Evolutionary conservation across 2,113 vertebrate species (phyloP).

Genomic region (Colaptes auratus): DNA sequence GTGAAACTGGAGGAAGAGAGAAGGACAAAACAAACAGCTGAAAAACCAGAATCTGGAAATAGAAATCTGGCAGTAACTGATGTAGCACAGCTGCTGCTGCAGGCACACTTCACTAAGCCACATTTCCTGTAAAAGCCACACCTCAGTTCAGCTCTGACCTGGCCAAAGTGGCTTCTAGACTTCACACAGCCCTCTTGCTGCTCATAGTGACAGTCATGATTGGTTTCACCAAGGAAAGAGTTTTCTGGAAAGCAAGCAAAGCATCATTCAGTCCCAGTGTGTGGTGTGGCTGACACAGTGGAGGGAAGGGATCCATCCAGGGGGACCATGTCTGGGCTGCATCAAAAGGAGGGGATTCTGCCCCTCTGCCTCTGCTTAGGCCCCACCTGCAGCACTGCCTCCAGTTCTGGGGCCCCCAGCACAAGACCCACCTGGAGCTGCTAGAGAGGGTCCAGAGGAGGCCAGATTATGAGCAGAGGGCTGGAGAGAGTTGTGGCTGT

Average conservation of each 20-base stretch:
- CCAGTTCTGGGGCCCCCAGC: too few species aligned
- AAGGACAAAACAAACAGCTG: not conserved
- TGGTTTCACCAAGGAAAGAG: not conserved
- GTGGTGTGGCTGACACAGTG: too few species aligned
- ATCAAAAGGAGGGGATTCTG: too few species aligned
- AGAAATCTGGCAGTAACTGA: not conserved
- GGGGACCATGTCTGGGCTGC: too few species aligned
- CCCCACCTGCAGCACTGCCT: too few species aligned
- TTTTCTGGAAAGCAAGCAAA: not conserved
- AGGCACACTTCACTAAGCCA: not conserved
- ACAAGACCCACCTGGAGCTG: too few species aligned
- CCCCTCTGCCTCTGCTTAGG: too few species aligned
- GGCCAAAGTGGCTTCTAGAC: not conserved
- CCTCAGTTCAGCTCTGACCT: not conserved
- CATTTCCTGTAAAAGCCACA: not conserved
- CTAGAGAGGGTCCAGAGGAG: too few species aligned
- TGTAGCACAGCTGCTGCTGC: not conserved
- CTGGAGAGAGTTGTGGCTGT: too few species aligned
- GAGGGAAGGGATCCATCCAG: too few species aligned
- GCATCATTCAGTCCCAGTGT: not conserved
- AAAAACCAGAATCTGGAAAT: not conserved
- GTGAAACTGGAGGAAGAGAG: not conserved
- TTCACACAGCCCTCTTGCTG: not conserved
- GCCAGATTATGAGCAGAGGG: too few species aligned
- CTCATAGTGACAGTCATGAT: not conserved